These are phyloP conservation scores for Phlogophora meticulosa DNA, from an alignment of 2,888 invertebrate genomes.

Conservation along the genomic window DNA sequence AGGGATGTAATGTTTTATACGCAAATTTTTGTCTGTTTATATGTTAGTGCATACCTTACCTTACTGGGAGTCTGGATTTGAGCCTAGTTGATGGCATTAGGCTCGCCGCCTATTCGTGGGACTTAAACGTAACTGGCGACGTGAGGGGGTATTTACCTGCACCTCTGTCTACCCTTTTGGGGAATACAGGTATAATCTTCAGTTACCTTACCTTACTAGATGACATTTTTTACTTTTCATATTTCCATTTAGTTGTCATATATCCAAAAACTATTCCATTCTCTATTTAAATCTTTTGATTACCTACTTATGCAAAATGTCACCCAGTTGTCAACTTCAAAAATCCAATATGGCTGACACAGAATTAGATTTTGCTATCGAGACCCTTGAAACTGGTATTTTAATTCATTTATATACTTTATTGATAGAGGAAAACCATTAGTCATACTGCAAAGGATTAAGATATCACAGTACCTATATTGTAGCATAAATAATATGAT, in stretches of 20 bases:
- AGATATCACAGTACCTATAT: too few relatives aligned
- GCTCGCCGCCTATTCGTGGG: too few relatives aligned
- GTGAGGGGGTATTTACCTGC: too few relatives aligned
- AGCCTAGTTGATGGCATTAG: too few relatives aligned
- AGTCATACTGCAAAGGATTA: background rate
- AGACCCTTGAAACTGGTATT: constrained; percentile 14
- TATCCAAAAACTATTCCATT: constrained; percentile 12
- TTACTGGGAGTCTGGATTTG: too few relatives aligned
- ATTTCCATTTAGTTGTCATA: too few relatives aligned
- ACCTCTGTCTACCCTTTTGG: too few relatives aligned
- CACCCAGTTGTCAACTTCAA: constrained; percentile 37
- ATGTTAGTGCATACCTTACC: background rate
- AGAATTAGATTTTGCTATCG: constrained; percentile 26
- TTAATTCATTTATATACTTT: constrained; percentile 3
- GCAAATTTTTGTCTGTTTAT: background rate
- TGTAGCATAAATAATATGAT: too few relatives aligned
- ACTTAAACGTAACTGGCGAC: too few relatives aligned
- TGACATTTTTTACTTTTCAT: too few relatives aligned
- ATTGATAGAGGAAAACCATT: background rate
- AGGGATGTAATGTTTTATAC: background rate
- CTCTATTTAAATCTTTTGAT: constrained; percentile 17
- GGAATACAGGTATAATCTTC: too few relatives aligned
- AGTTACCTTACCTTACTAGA: too few relatives aligned
- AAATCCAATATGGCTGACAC: constrained; percentile 31
- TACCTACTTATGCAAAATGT: constrained; percentile 23